Evolutionary conservation across 2,797 vertebrate genomes (phyloP).

Genomic region (Malurus leucopterus): DNA sequence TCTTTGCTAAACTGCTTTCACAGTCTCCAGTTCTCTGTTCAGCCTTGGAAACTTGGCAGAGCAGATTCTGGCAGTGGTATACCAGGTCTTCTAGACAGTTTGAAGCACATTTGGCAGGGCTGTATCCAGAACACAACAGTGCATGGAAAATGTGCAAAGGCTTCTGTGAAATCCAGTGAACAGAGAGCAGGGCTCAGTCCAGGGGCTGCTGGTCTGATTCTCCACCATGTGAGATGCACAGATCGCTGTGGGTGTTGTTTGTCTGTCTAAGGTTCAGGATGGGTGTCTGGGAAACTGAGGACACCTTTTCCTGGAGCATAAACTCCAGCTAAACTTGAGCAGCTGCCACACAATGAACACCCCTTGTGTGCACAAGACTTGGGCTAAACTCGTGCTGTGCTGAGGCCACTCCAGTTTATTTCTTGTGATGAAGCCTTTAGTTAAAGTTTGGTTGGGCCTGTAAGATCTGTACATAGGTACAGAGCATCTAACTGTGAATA

Average conservation of each 20-base stretch:
- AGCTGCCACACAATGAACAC: background rate
- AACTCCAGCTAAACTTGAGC: background rate
- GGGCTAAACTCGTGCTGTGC: background rate
- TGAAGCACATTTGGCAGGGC: background rate
- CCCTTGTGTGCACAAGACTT: fast-evolving
- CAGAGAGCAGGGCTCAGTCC: background rate
- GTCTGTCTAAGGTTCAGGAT: background rate
- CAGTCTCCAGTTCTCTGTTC: background rate
- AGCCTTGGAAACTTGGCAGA: background rate
- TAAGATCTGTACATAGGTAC: background rate
- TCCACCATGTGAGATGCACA: background rate
- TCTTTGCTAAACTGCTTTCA: background rate
- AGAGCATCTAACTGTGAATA: background rate
- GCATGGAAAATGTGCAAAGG: background rate
- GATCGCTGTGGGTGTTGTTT: background rate
- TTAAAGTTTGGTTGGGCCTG: background rate
- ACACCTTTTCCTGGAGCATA: background rate
- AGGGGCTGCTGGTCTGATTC: background rate
- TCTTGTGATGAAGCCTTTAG: background rate
- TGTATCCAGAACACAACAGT: background rate
- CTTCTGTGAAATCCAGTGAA: background rate
- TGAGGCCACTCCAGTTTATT: background rate
- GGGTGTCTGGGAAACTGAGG: background rate
- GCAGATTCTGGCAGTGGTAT: background rate
- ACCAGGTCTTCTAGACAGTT: background rate